phyloP scores from a whole-genome alignment of 2,113 vertebrate species.

The Vulpes ferrilata region DNA sequence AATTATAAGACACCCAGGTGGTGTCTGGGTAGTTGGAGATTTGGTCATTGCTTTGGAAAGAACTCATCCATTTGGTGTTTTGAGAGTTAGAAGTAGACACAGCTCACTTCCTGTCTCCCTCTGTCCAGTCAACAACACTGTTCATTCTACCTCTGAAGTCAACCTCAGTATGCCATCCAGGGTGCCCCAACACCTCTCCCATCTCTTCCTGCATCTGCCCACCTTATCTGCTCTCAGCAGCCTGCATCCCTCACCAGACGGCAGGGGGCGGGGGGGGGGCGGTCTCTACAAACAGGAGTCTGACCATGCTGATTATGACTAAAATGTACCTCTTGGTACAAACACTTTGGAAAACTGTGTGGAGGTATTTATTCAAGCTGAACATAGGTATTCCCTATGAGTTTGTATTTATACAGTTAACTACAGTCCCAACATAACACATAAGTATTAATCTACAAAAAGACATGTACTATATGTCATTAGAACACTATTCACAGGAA shows the following conservation, averaged over 20 bases:
- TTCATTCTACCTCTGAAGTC: neutral
- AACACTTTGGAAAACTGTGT: neutral
- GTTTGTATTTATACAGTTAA: neutral
- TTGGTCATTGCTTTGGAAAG: neutral
- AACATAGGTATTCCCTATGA: neutral
- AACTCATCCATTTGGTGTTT: neutral
- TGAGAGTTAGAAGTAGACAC: neutral
- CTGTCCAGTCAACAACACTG: neutral
- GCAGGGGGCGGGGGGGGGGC: neutral
- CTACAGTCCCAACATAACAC: neutral
- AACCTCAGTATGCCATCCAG: neutral
- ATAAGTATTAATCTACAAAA: neutral
- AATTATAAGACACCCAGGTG: neutral
- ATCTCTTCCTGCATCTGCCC: neutral
- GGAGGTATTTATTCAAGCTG: neutral
- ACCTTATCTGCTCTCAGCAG: neutral
- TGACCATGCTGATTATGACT: neutral
- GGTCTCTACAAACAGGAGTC: neutral
- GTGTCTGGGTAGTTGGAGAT: neutral
- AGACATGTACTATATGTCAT: neutral
- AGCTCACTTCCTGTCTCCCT: neutral
- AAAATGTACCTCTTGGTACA: neutral
- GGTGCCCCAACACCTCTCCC: neutral
- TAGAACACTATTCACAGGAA: neutral
- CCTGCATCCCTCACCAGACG: neutral